phyloP scores from a whole-genome alignment of 1,140 invertebrate genomes.

The Bombus balteatus region DNA sequence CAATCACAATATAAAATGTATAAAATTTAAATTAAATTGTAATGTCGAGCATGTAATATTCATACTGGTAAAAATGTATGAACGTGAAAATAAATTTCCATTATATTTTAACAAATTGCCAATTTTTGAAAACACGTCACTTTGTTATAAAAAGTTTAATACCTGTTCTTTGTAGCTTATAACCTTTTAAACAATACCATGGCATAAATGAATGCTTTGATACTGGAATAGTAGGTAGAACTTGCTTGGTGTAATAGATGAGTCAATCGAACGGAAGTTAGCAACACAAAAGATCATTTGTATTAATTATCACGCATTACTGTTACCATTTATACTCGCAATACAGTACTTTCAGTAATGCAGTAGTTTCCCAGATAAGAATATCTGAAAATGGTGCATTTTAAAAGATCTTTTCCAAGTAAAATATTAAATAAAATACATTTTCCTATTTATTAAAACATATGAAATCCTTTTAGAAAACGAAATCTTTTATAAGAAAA shows the following conservation, averaged over 20 bases:
- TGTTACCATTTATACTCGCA: neutral
- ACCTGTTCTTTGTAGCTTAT: too few relatives aligned
- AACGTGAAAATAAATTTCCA: too few relatives aligned
- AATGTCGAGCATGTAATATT: too few relatives aligned
- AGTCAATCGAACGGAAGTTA: neutral
- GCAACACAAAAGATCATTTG: neutral
- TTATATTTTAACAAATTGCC: too few relatives aligned
- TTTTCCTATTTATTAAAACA: too few relatives aligned
- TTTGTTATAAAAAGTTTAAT: too few relatives aligned
- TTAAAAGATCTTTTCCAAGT: neutral
- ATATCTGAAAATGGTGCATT: neutral
- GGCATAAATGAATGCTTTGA: neutral
- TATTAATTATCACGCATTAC: slow-evolving; percentile 1
- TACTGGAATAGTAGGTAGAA: neutral
- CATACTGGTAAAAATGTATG: too few relatives aligned
- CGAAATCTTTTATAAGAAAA: too few relatives aligned
- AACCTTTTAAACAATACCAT: neutral
- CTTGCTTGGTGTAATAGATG: neutral
- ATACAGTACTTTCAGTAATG: neutral
- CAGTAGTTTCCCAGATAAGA: neutral
- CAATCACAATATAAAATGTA: too few relatives aligned
- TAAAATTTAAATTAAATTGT: too few relatives aligned
- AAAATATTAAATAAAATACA: neutral
- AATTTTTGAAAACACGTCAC: too few relatives aligned
- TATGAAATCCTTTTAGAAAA: too few relatives aligned